Evolutionary conservation across 2,797 vertebrate genomes (phyloP), one percentile per base, ranked within the genome.

Genomic region (Ambastaia sidthimunki): DNA sequence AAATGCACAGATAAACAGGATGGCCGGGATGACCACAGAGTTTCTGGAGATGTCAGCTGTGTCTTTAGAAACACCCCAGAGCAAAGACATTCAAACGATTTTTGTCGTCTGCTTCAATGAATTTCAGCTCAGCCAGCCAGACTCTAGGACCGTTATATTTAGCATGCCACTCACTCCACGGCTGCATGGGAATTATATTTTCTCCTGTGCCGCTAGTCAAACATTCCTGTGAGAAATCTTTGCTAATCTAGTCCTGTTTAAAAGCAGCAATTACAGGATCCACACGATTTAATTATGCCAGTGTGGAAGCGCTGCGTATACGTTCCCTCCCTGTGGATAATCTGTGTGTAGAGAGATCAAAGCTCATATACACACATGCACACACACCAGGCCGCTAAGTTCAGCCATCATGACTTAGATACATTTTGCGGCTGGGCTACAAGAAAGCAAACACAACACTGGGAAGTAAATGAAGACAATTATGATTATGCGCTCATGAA

Each of bases 211-310:
- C n/a, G 31, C 74, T 83, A 87, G 85, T 82, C 80, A 85, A 83
- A 84, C 85, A 81, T 82, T 82, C 83, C 76, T 52, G 67, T n/a
- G 68, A 78, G 77, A 72, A 72, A 79, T 72, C 60, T 65, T 79
- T 72, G 76, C 77, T 82, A 88, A 85, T 85, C 86, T 60, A 65
- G 34, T 75, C 34, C 55, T 76, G 80, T 81, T 84, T 82, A 80
- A 86, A 90, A 85, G 74, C 85, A 41, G 74, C 87, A 88, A 88
- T 90, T 89, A 88, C 48, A 72, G 68, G 60, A 75, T 80, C 77
- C 76, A 74, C 76, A 82, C 76, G 62, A 80, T 83, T 86, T 87
- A 89, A 85, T 88, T 86, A 84, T 57, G 60, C 67, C 47, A 62
- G 67, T 50, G 28, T 78, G 68, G 69, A 79, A 65, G 69, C 0